These are phyloP conservation scores for Galeopterus variegatus DNA, from an alignment of 2,113 vertebrate species.

Conservation along the genomic window DNA sequence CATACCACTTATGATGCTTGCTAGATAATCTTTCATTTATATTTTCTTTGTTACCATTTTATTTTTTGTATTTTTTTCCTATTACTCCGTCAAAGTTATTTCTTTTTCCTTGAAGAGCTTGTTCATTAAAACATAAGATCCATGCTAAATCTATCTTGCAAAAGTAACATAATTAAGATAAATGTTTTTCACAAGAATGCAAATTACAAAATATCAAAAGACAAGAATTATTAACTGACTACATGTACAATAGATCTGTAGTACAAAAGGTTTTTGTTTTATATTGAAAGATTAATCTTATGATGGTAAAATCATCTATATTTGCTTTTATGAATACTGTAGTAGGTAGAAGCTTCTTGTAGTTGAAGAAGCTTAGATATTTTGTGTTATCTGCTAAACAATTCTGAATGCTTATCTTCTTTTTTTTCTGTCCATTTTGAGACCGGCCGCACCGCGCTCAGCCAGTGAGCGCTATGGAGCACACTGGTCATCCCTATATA, in stretches of 20 bases:
- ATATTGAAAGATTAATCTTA: constrained; percentile 42
- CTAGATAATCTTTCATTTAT: neutral
- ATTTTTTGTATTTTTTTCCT: neutral
- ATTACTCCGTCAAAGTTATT: neutral
- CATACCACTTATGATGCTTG: neutral
- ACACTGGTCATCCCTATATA: too few relatives aligned
- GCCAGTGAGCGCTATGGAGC: too few relatives aligned
- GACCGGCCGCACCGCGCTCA: too few relatives aligned
- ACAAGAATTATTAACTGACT: constrained; percentile 2
- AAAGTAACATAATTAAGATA: constrained; percentile 42
- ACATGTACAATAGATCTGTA: neutral
- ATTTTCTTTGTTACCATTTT: neutral
- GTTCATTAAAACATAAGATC: constrained; percentile 4
- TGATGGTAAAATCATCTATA: neutral
- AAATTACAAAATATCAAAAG: constrained; percentile 49
- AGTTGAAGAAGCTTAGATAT: constrained; percentile 19
- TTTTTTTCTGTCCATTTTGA: too few relatives aligned
- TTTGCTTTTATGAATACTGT: constrained; percentile 51
- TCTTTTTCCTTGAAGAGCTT: constrained; percentile 33
- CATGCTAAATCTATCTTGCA: neutral
- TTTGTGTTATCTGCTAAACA: constrained; percentile 35
- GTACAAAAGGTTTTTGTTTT: constrained; percentile 37
- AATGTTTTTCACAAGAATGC: constrained; percentile 34
- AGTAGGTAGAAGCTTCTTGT: neutral
- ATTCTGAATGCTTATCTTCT: neutral